phyloP scores from a whole-genome alignment of 1,140 invertebrate genomes.

The Monochamus saltuarius region DNA sequence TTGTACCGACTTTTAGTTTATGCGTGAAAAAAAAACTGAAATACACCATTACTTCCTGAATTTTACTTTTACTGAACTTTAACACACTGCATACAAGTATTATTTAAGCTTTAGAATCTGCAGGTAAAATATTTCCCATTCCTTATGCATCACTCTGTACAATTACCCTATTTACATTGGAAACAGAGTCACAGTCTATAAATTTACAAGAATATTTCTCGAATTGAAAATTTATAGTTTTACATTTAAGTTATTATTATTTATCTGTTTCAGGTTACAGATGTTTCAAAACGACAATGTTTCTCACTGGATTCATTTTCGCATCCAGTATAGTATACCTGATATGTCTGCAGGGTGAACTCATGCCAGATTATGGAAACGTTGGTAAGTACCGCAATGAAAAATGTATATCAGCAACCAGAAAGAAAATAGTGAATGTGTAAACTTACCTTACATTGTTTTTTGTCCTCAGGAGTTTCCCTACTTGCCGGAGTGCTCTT shows the following conservation, averaged over 20 bases:
- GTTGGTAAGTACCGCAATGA: slow-evolving; percentile 54
- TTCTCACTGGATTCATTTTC: slow-evolving; percentile 84
- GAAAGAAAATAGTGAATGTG: background rate
- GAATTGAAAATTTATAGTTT: background rate
- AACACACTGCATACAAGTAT: no score
- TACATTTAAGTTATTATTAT: no score
- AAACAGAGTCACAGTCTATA: no score
- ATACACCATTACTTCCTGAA: no score
- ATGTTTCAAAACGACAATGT: slow-evolving; percentile 88
- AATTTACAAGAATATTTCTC: background rate
- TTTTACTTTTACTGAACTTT: no score
- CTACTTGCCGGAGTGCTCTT: slow-evolving; percentile 74
- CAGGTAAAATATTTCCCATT: no score
- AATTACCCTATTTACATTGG: no score
- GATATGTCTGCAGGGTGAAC: slow-evolving; percentile 74
- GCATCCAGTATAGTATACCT: slow-evolving; percentile 77
- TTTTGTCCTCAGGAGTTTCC: slow-evolving; percentile 60
- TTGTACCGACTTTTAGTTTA: no score
- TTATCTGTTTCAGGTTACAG: slow-evolving; percentile 74
- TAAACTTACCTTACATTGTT: background rate
- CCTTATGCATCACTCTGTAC: no score
- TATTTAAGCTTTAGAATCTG: no score
- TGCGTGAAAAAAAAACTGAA: no score
- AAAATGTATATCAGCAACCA: background rate
- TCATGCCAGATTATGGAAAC: slow-evolving; percentile 74